Evolutionary conservation across 2,113 vertebrate genomes (phyloP), one percentile per base, ranked within the genome.

Genomic region (Buteo buteo): DNA sequence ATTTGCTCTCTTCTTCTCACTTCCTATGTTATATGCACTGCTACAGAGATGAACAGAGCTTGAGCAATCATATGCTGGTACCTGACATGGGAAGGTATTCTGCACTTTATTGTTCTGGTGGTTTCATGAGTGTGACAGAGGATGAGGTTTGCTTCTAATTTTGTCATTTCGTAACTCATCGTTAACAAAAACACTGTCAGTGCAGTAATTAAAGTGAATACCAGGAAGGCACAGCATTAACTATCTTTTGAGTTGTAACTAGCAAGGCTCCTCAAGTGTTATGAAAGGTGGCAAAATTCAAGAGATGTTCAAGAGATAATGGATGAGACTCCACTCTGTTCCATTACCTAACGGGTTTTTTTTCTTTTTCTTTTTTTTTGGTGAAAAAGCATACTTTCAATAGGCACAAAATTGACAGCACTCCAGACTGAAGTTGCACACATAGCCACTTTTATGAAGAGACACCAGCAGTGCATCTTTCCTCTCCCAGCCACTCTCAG

Each of bases 271-370:
- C 64, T 82, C 79, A 95, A 95, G 55, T 93, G 86, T 96, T 93
- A 91, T 65, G 82, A 95, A 96, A 96, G 88, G 94, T 94, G 82
- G 65, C 80, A 96, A 95, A 94, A 96, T 97, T 96, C 94, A 90
- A 96, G 95, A 95, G 93, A 79, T 94, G 80, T 96, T 97, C 96
- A 93, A 61, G 49, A 76, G 84, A 95, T 94, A 97, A 97, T 90
- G 84, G 96, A 95, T 96, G 65, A 96, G 77, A 92, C 71, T 97
- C 93, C 73, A 74, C 65, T 96, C 82, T 94, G 73, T 92, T 97
- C 95, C 87, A 93, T 96, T 96, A 98, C 77, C 77, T 94, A 94
- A 88, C 7, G 4, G 1, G 3, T 6, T 61, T 61, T 38, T 85
- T 5, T 28, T 16, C 6, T 50, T 29, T 58, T 62, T 85, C 54